Evolutionary conservation across 2,888 invertebrate species (phyloP).

Genomic region (Protula sp.): DNA sequence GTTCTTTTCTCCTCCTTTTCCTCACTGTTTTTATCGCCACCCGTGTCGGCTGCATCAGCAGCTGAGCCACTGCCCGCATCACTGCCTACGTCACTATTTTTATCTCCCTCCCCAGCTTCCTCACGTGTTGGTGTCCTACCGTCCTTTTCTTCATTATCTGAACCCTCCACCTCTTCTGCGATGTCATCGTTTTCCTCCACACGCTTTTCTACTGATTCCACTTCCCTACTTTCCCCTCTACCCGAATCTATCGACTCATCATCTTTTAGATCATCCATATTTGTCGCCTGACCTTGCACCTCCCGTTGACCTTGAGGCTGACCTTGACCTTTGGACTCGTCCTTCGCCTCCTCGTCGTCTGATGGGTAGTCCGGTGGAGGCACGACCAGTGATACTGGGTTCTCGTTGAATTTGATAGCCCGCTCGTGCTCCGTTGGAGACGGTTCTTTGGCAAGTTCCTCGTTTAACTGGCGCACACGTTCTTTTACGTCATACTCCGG

Average conservation of each 20-base stretch:
- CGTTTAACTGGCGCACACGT: slow-evolving; percentile 42
- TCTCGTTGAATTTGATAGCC: slow-evolving; percentile 43
- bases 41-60: not conserved
- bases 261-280: not conserved
- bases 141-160: not conserved
- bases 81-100: not conserved
- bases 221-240: no score
- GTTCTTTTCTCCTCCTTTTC: no score
- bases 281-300: not conserved
- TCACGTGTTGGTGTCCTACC: no score
- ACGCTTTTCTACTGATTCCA: not conserved
- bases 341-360: slow-evolving; percentile 22
- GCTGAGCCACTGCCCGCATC: not conserved
- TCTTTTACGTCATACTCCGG: slow-evolving; percentile 49
- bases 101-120: not conserved
- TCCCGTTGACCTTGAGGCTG: not conserved
- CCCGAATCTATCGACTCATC: not conserved
- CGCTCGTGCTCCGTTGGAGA: slow-evolving; percentile 32
- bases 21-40: slow-evolving; percentile 1
- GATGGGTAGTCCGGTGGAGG: slow-evolving; percentile 39
- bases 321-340: not conserved
- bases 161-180: not conserved
- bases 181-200: not conserved
- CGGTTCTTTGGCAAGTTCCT: slow-evolving; percentile 44
- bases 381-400: slow-evolving; percentile 44